Evolutionary conservation across 1,140 invertebrate species (phyloP).

Genomic region (Phymastichus coffea): DNA sequence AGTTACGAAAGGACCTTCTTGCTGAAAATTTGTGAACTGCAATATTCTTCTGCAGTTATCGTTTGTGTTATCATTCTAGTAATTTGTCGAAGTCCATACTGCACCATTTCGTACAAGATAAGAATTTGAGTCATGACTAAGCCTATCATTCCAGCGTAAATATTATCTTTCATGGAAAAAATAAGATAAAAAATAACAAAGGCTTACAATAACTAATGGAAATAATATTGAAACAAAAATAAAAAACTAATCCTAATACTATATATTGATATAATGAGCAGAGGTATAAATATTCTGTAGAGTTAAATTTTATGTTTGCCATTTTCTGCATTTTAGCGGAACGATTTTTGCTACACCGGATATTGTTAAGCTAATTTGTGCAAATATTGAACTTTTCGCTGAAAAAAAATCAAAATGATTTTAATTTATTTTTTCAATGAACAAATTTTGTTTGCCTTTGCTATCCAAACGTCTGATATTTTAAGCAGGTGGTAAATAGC

Average conservation of each 20-base stretch:
- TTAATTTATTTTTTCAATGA: too few species aligned
- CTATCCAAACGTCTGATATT: constrained; percentile 81
- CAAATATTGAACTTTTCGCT: constrained; percentile 74
- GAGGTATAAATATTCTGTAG: constrained; percentile 64
- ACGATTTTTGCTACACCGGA: constrained; percentile 76
- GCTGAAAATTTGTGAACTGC: constrained; percentile 70
- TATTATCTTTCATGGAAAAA: constrained; percentile 43
- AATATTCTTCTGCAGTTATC: constrained; percentile 80
- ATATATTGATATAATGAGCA: constrained; percentile 73
- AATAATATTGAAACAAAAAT: constrained; percentile 76
- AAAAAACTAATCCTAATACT: constrained; percentile 73
- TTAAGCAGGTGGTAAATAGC: constrained; percentile 77
- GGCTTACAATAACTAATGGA: constrained; percentile 68
- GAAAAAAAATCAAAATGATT: constrained; percentile 34
- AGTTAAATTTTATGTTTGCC: constrained; percentile 72
- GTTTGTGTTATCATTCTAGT: constrained; percentile 83
- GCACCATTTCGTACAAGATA: constrained; percentile 77
- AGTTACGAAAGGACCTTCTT: constrained; percentile 57
- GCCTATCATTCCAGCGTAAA: constrained; percentile 42
- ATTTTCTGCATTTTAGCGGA: constrained; percentile 67
- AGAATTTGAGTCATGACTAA: constrained; percentile 45
- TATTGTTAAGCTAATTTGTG: constrained; percentile 74
- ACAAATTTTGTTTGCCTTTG: constrained; percentile 62
- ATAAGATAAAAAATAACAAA: constrained; percentile 74
- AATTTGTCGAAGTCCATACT: constrained; percentile 80